Evolutionary conservation across 1,140 invertebrate genomes (phyloP).

Genomic region (Aphaenogaster rudis): DNA sequence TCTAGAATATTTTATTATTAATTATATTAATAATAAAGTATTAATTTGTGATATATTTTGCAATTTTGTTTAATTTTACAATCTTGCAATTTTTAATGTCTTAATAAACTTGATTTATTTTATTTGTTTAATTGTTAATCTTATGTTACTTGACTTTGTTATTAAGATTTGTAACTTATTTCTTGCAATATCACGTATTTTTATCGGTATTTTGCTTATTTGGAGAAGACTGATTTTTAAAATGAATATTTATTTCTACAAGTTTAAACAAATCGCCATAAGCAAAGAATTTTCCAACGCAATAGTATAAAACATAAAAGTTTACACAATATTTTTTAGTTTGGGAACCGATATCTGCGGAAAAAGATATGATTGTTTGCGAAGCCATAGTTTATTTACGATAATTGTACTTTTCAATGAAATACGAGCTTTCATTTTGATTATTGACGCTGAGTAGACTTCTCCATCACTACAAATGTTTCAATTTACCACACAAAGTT

Average conservation of each 20-base stretch:
- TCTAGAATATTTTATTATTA: not conserved
- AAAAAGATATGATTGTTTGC: slow-evolving; percentile 15
- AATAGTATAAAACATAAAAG: not conserved
- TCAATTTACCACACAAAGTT: slow-evolving; percentile 38
- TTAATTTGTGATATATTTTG: not conserved
- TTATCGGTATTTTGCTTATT: not conserved
- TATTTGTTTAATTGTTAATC: slow-evolving; percentile 2
- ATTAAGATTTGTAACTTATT: not conserved
- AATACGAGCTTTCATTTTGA: slow-evolving; percentile 54
- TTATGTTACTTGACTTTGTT: not conserved
- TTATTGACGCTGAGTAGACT: slow-evolving; percentile 47
- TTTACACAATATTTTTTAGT: slow-evolving; percentile 34
- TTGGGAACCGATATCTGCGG: not conserved
- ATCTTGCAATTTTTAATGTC: not conserved
- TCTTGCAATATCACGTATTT: not conserved
- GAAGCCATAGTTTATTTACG: slow-evolving; percentile 51
- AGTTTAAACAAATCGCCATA: not conserved
- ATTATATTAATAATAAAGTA: not conserved
- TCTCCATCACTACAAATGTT: slow-evolving; percentile 51
- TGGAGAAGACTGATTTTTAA: not conserved
- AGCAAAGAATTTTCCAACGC: not conserved
- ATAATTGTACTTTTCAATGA: slow-evolving; percentile 58
- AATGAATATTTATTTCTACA: not conserved
- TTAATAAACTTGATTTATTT: not conserved
- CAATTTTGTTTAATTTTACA: not conserved